A percentile compares a stretch with the other conserved stretches of the same genome.
Conservation (phyloP, 2,113 vertebrate genomes). For the Phylloscopus whistleri region DNA sequence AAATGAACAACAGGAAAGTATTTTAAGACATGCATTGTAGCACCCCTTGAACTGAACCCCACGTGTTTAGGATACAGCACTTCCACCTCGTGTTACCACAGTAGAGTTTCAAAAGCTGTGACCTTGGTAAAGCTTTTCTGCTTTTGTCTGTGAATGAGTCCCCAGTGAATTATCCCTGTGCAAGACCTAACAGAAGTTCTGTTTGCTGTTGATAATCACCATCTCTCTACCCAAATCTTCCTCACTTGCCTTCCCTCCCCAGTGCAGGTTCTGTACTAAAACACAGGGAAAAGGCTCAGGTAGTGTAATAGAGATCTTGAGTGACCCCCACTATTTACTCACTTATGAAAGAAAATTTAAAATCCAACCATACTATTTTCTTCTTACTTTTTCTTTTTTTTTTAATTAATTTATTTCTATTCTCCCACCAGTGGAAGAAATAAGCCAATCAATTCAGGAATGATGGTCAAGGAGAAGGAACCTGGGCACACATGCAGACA, state of each 20-base stretch:
- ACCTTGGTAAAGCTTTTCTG: neutral
- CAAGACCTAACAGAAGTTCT: neutral
- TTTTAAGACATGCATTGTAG: neutral
- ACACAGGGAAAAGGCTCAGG: neutral
- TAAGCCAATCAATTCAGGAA: neutral
- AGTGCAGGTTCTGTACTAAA: rapidly evolving
- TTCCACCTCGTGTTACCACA: neutral
- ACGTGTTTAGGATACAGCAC: neutral
- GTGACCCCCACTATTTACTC: neutral
- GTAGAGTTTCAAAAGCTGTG: neutral
- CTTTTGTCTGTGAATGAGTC: neutral
- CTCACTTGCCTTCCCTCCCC: rapidly evolving
- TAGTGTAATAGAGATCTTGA: neutral
- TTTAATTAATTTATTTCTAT: too few relatives aligned
- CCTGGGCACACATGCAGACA: neutral
- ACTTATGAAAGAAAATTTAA: neutral
- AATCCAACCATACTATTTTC: neutral
- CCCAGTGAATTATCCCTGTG: neutral
- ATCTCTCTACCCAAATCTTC: neutral
- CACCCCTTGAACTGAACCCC: neutral
- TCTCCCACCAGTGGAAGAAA: neutral
- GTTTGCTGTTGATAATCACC: neutral
- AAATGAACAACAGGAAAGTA: neutral
- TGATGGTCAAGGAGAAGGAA: neutral
- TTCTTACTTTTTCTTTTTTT: too few relatives aligned